These are phyloP conservation scores for Ailurus styani DNA, from an alignment of 2,113 vertebrate species.

Conservation along the genomic window DNA sequence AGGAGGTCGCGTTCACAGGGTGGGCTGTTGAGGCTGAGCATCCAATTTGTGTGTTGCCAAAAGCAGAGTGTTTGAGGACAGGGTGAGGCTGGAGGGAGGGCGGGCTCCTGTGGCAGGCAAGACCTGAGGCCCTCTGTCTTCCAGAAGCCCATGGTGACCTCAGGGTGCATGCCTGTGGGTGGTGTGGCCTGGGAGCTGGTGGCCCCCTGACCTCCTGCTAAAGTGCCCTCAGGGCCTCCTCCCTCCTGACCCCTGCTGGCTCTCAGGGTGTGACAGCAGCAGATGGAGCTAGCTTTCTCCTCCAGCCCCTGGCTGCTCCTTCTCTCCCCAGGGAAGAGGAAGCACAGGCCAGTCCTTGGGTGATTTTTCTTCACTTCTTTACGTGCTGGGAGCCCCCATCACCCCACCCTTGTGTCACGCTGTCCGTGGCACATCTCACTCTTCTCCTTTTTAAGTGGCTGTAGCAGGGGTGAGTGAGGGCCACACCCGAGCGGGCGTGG, in stretches of 20 bases:
- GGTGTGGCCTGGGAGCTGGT: background rate
- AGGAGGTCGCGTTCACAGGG: fast-evolving
- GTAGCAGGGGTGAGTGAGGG: background rate
- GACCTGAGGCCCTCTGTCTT: background rate
- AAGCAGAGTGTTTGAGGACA: background rate
- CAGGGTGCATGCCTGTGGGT: background rate
- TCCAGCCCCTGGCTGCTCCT: fast-evolving
- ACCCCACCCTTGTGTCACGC: fast-evolving
- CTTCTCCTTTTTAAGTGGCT: background rate
- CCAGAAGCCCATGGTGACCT: background rate
- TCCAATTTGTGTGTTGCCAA: fast-evolving
- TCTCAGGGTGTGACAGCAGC: fast-evolving
- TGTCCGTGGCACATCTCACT: fast-evolving
- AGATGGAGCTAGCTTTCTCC: fast-evolving
- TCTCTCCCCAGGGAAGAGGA: too few relatives aligned
- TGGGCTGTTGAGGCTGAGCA: background rate
- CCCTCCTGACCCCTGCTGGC: fast-evolving
- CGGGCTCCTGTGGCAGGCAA: fast-evolving
- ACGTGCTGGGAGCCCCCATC: fast-evolving
- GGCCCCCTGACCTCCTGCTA: too few relatives aligned
- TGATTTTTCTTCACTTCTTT: background rate
- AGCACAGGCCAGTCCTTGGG: fast-evolving
- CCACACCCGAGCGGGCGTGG: fast-evolving
- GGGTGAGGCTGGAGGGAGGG: background rate
- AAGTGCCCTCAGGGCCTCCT: background rate